Evolutionary conservation across 2,888 invertebrate species (phyloP).

Genomic region (Megastigmus dorsalis): DNA sequence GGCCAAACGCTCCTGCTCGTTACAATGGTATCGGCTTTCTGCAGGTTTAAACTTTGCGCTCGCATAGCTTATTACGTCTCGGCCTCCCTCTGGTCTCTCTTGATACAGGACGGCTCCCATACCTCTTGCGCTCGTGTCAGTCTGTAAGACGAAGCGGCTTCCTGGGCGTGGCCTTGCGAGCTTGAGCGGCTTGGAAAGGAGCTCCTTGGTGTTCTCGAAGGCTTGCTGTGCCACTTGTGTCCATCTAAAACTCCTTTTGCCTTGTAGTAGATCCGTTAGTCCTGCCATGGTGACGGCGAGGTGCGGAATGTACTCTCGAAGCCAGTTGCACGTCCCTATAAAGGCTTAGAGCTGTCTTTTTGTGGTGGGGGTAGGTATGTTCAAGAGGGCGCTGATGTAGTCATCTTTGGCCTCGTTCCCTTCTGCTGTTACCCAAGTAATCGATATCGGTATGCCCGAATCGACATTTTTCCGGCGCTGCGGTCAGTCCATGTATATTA

Average conservation of each 20-base stretch:
- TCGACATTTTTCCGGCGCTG: not conserved
- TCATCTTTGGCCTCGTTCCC: not conserved
- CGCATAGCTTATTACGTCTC: not conserved
- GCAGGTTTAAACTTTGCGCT: not conserved
- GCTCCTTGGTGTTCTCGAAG: not conserved
- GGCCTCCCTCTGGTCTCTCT: not conserved
- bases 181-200: no score
- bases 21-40: constrained; percentile 45
- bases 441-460: not conserved
- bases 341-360: constrained; percentile 14
- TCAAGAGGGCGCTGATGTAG: not conserved
- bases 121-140: not conserved
- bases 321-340: constrained; percentile 49
- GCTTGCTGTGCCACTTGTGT: not conserved
- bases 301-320: constrained; percentile 42
- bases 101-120: constrained; percentile 1
- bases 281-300: not conserved
- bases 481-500: not conserved
- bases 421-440: not conserved
- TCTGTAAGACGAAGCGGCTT: not conserved
- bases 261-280: not conserved
- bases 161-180: no score
- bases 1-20: constrained; percentile 49
- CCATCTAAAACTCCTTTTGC: not conserved
- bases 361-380: not conserved